Conservation (phyloP, 2,797 vertebrate genomes). For the Okamejei kenojei region DNA sequence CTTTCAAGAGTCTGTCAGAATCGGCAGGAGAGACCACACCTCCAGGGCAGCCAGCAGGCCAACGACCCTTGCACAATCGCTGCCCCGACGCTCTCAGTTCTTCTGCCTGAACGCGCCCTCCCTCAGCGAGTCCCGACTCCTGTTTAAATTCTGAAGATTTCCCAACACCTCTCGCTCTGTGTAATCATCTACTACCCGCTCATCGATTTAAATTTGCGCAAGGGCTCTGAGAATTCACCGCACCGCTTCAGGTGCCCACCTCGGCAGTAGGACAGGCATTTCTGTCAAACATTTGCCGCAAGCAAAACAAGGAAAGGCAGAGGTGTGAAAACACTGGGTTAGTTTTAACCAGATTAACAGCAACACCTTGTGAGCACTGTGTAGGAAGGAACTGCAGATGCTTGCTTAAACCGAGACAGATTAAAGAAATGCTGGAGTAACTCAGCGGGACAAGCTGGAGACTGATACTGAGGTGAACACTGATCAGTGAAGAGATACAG, state of each 20-base stretch:
- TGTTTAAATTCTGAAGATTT: too few relatives aligned
- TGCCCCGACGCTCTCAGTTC: not conserved
- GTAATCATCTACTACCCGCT: not conserved
- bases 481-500: not conserved
- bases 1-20: not conserved
- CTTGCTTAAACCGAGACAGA: too few relatives aligned
- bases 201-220: not conserved
- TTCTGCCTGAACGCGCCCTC: not conserved
- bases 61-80: too few relatives aligned
- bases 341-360: conserved; percentile 24
- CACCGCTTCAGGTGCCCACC: not conserved
- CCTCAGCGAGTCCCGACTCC: not conserved
- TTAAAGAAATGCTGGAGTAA: too few relatives aligned
- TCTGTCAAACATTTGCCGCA: not conserved
- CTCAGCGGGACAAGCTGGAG: too few relatives aligned
- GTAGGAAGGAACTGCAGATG: too few relatives aligned
- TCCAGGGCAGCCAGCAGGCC: not conserved
- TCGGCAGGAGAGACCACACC: not conserved
- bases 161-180: not conserved
- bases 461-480: too few relatives aligned
- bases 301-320: not conserved
- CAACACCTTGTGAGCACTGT: not conserved
- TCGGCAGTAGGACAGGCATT: not conserved
- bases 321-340: conserved; percentile 1
- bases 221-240: not conserved